phyloP scores from a whole-genome alignment of 2,797 vertebrate species.

The Betta splendens region DNA sequence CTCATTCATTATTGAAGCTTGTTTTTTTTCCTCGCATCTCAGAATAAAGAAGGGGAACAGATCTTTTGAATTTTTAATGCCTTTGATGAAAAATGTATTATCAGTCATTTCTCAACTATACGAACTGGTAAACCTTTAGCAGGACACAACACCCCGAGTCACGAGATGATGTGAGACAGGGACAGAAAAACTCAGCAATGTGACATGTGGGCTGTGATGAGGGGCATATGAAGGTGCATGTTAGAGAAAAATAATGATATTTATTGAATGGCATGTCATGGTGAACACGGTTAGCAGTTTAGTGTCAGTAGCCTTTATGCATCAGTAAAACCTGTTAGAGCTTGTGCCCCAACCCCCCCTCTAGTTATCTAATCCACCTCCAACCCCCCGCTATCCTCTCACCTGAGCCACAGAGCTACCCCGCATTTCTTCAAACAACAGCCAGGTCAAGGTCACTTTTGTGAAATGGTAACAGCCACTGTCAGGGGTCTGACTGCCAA shows the following conservation, averaged over 20 bases:
- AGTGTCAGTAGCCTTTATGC: conserved; percentile 22
- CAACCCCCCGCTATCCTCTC: conserved; percentile 9
- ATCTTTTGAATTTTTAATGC: conserved; percentile 83
- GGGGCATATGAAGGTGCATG: conserved; percentile 11
- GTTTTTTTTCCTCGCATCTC: conserved; percentile 81
- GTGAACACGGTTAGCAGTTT: background rate
- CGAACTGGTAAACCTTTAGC: conserved; percentile 78
- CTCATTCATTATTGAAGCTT: conserved; percentile 85
- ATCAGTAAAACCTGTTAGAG: conserved; percentile 45
- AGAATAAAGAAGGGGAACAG: conserved; percentile 80
- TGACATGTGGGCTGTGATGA: conserved; percentile 17
- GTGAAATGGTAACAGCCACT: conserved; percentile 54
- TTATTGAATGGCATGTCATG: conserved; percentile 29
- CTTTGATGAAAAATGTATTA: conserved; percentile 79
- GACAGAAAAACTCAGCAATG: background rate
- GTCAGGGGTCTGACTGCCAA: conserved; percentile 9
- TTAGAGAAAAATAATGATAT: conserved; percentile 27
- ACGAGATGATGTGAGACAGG: conserved; percentile 50
- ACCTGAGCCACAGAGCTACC: conserved; percentile 28
- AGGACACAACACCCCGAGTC: conserved; percentile 68
- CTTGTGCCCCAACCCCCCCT: conserved; percentile 7
- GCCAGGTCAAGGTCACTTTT: conserved; percentile 54
- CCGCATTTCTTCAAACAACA: conserved; percentile 51
- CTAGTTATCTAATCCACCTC: conserved; percentile 15
- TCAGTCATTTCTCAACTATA: conserved; percentile 77